These are phyloP conservation scores for Protomyctophum bolini DNA, from an alignment of 2,113 vertebrate species.

Conservation along the genomic window DNA sequence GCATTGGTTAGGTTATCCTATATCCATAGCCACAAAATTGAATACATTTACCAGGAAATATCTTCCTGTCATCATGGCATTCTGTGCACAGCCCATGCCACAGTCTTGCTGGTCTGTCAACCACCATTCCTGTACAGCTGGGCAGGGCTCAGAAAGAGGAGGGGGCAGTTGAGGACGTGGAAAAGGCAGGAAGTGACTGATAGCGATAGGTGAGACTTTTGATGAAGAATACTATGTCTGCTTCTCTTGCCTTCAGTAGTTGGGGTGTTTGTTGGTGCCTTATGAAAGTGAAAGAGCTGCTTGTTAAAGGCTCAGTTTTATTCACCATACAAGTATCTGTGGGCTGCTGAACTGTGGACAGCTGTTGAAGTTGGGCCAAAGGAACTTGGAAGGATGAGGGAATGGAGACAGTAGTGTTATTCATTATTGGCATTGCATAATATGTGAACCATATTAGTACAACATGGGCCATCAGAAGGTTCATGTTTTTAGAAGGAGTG, in stretches of 20 bases:
- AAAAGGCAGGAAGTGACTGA: slow-evolving; percentile 67
- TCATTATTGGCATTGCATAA: neutral
- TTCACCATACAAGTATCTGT: neutral
- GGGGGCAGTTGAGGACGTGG: slow-evolving; percentile 38
- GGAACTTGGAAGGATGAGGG: slow-evolving; percentile 19
- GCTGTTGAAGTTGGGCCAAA: slow-evolving; percentile 11
- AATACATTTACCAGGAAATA: slow-evolving; percentile 41
- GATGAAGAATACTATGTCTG: slow-evolving; percentile 9
- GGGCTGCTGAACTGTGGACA: neutral
- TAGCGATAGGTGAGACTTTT: slow-evolving; percentile 26
- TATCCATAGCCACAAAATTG: slow-evolving; percentile 2
- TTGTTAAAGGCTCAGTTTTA: neutral
- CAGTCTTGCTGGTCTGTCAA: slow-evolving; percentile 54
- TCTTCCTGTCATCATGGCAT: neutral
- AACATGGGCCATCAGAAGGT: neutral
- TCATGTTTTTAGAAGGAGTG: neutral
- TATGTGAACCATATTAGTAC: neutral
- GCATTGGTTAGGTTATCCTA: slow-evolving; percentile 3
- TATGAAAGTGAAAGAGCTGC: neutral
- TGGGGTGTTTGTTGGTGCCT: slow-evolving; percentile 3
- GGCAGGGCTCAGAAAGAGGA: slow-evolving; percentile 44
- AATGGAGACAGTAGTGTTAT: neutral
- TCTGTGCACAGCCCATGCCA: slow-evolving; percentile 28
- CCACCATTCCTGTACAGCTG: slow-evolving; percentile 46
- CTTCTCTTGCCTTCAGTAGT: slow-evolving; percentile 17